Evolutionary conservation across 2,797 vertebrate species (phyloP).

Genomic region (Erpetoichthys calabaricus): DNA sequence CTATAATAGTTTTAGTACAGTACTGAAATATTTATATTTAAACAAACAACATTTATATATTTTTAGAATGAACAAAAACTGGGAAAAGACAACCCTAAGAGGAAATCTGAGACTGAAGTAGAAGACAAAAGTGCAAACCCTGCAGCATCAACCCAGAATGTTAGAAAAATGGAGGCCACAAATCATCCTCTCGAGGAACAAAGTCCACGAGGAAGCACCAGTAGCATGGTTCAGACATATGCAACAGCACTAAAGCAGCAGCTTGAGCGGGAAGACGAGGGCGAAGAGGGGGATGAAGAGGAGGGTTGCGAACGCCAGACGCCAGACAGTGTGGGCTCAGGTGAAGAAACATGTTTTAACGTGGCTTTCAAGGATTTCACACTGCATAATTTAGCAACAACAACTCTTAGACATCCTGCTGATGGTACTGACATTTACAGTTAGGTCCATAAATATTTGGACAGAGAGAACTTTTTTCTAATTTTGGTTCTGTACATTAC

Average conservation of each 20-base stretch:
- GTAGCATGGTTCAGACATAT: slow-evolving; percentile 20
- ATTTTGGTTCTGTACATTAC: too few species aligned
- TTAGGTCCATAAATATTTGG: too few species aligned
- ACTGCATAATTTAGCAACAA: not conserved
- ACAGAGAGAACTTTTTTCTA: too few species aligned
- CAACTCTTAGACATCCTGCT: not conserved
- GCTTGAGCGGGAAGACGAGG: slow-evolving; percentile 35
- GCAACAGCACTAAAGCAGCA: slow-evolving; percentile 34
- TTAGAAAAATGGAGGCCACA: slow-evolving; percentile 27
- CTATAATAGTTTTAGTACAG: too few species aligned
- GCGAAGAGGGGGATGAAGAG: slow-evolving; percentile 17
- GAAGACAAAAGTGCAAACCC: slow-evolving; percentile 15
- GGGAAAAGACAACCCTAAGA: slow-evolving; percentile 48
- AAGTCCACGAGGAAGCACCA: slow-evolving; percentile 25
- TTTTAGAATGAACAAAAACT: slow-evolving; percentile 65
- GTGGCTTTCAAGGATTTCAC: not conserved
- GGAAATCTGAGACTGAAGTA: slow-evolving; percentile 30
- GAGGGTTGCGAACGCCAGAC: slow-evolving; percentile 46
- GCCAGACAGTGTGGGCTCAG: slow-evolving; percentile 48
- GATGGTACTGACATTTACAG: too few species aligned
- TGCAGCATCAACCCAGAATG: slow-evolving; percentile 13
- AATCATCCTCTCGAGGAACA: slow-evolving; percentile 19
- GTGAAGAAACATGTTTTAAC: slow-evolving; percentile 30
- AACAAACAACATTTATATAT: too few species aligned
- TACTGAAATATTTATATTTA: too few species aligned